phyloP scores from a whole-genome alignment of 2,888 invertebrate species.

The Platypus cylindrus region DNA sequence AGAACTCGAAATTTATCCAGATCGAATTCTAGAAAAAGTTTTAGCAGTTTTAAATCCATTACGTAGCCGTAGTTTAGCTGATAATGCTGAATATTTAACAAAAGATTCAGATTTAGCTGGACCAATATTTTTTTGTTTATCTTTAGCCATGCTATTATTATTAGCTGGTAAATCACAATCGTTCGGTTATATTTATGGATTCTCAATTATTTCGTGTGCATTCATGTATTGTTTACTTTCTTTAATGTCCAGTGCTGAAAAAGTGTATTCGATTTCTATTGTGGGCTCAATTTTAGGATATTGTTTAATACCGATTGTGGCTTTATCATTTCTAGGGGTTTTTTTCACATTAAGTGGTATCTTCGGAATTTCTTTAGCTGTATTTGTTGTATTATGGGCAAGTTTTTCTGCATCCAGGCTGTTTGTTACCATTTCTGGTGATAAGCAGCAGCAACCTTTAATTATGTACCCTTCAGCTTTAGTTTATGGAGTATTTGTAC shows the following conservation, averaged over 20 bases:
- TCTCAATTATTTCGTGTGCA: slow-evolving; percentile 79
- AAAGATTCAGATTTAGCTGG: slow-evolving; percentile 86
- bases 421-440: slow-evolving; percentile 81
- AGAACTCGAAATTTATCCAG: slow-evolving; percentile 85
- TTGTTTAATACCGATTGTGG: slow-evolving; percentile 83
- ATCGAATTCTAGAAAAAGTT: slow-evolving; percentile 77
- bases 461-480: slow-evolving; percentile 89
- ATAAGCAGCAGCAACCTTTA: slow-evolving; percentile 71
- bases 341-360: slow-evolving; percentile 64
- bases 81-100: slow-evolving; percentile 61
- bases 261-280: slow-evolving; percentile 61
- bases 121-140: slow-evolving; percentile 78
- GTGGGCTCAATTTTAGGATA: slow-evolving; percentile 86
- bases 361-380: slow-evolving; percentile 53
- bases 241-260: slow-evolving; percentile 58
- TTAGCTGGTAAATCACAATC: slow-evolving; percentile 68
- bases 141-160: slow-evolving; percentile 52
- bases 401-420: slow-evolving; percentile 84
- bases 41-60: slow-evolving; percentile 80
- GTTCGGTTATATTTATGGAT: slow-evolving; percentile 89
- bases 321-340: slow-evolving; percentile 66
- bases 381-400: slow-evolving; percentile 72
- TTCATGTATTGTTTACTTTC: slow-evolving; percentile 79
- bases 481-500: slow-evolving; percentile 85
- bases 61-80: slow-evolving; percentile 54